Conservation (phyloP, 2,113 vertebrate genomes). For the Eudyptes chrysolophus region DNA sequence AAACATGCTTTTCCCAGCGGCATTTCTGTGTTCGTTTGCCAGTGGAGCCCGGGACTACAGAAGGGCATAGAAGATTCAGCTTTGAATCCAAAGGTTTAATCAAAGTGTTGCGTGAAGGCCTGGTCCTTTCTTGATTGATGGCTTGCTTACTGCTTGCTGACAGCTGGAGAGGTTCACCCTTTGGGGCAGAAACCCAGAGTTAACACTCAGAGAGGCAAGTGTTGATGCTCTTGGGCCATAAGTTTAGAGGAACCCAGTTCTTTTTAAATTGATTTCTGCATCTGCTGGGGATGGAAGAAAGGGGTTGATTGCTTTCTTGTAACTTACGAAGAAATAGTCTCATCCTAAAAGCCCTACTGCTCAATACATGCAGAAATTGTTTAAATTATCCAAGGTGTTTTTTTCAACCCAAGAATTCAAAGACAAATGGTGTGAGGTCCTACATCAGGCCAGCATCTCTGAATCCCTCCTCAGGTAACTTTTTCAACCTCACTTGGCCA, state of each 20-base stretch:
- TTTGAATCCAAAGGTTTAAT: slow-evolving; percentile 38
- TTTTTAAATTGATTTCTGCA: neutral
- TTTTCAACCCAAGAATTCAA: neutral
- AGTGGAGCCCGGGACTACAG: neutral
- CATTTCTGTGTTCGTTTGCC: slow-evolving; percentile 28
- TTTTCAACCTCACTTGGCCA: neutral
- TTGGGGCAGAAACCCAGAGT: neutral
- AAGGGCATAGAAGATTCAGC: neutral
- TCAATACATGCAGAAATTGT: neutral
- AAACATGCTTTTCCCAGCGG: slow-evolving; percentile 45
- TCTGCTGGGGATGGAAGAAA: neutral
- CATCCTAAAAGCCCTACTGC: neutral
- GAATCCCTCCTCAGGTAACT: neutral
- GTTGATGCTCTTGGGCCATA: neutral
- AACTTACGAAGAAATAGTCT: neutral
- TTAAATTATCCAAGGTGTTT: neutral
- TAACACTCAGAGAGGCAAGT: neutral
- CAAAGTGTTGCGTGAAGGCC: neutral
- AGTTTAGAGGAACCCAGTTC: neutral
- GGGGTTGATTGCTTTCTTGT: neutral
- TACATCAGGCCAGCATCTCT: neutral
- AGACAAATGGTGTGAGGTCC: neutral
- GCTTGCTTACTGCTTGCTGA: neutral
- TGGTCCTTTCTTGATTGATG: slow-evolving; percentile 5
- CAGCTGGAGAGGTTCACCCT: neutral